These are phyloP conservation scores for Globicephala melas DNA, from an alignment of 2,113 vertebrate species.

Conservation along the genomic window DNA sequence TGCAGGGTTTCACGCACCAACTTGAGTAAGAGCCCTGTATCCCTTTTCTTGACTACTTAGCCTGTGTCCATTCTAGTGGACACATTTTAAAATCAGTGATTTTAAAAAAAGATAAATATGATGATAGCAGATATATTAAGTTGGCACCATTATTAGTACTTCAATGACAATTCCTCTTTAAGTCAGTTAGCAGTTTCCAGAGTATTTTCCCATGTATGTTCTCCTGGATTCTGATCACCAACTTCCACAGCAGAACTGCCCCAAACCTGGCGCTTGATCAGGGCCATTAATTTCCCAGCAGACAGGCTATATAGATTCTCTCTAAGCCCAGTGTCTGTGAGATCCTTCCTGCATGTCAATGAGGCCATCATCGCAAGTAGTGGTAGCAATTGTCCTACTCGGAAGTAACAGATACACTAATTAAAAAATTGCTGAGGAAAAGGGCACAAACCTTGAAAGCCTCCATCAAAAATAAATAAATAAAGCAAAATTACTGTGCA, in stretches of 20 bases:
- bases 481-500: conserved; percentile 50
- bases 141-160: background rate
- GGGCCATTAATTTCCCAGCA: background rate
- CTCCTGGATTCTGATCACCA: background rate
- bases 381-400: conserved; percentile 64
- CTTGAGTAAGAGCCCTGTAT: background rate
- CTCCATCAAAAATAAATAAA: conserved; percentile 49
- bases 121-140: background rate
- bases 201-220: background rate
- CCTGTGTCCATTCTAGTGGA: background rate
- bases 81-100: background rate
- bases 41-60: background rate
- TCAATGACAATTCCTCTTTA: background rate
- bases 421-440: conserved; percentile 76
- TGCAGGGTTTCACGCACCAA: background rate
- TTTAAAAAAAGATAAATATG: background rate
- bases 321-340: conserved; percentile 1
- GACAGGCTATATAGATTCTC: background rate
- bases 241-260: background rate
- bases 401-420: conserved; percentile 76
- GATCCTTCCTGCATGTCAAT: conserved; percentile 71
- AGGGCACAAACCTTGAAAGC: conserved; percentile 77
- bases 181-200: background rate
- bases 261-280: background rate
- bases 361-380: conserved; percentile 58